Evolutionary conservation across 2,797 vertebrate species (phyloP).

Genomic region (Myioborus miniatus): DNA sequence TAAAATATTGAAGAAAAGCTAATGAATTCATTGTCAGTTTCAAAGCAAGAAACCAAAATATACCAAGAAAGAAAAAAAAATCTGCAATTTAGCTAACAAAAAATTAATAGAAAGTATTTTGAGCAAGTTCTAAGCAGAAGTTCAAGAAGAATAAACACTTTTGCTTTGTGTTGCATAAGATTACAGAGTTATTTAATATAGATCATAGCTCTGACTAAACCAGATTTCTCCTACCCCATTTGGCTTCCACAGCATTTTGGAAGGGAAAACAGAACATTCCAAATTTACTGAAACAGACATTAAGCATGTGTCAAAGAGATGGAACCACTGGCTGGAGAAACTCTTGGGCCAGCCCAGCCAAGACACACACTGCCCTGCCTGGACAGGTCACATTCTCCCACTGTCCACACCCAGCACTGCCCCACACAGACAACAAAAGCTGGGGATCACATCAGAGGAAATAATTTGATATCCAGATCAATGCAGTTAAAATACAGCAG

Average conservation of each 20-base stretch:
- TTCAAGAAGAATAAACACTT: neutral
- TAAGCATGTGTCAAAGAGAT: neutral
- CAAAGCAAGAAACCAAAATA: neutral
- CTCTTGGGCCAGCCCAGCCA: neutral
- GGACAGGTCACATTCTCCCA: neutral
- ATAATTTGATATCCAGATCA: neutral
- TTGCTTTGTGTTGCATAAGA: neutral
- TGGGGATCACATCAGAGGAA: neutral
- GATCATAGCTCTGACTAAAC: neutral
- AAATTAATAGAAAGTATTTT: neutral
- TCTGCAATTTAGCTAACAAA: neutral
- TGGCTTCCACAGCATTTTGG: neutral
- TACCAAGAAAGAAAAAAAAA: neutral
- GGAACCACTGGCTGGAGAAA: neutral
- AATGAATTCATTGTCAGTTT: accelerated
- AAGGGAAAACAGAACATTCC: neutral
- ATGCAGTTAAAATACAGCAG: neutral
- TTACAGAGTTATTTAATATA: neutral
- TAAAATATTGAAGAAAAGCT: neutral
- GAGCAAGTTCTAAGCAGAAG: neutral
- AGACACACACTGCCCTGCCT: neutral
- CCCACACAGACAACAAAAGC: neutral
- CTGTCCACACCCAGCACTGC: neutral
- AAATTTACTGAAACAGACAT: neutral
- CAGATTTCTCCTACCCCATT: neutral